A percentile compares a stretch with the other conserved stretches of the same genome.
Conservation (phyloP, 2,113 vertebrate species). For the Siphamia tubifer region DNA sequence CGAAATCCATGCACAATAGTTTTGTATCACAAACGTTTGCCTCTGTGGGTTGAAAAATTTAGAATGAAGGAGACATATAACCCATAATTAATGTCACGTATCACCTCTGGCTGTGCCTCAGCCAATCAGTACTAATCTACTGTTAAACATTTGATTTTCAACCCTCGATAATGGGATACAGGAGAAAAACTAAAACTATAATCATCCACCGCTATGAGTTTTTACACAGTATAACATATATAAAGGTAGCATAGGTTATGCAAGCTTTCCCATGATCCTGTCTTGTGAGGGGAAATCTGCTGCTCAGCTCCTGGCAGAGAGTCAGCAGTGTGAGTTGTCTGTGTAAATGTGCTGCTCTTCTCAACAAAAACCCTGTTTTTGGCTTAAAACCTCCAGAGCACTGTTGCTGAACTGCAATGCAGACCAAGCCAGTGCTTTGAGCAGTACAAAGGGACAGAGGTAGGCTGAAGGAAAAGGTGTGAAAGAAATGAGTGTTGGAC, state of each 20-base stretch:
- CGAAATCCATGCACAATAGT: no score
- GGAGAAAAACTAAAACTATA: no score
- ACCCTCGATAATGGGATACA: no score
- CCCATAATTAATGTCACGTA: no score
- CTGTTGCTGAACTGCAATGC: slow-evolving; percentile 67
- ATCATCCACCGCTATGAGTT: no score
- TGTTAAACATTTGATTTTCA: no score
- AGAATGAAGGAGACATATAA: no score
- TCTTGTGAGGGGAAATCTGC: not conserved
- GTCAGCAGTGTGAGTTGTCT: not conserved
- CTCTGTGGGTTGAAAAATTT: no score
- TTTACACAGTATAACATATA: not conserved
- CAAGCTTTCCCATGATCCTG: not conserved
- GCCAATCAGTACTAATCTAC: no score
- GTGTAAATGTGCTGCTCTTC: slow-evolving; percentile 14
- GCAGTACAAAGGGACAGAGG: not conserved
- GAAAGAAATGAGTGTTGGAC: slow-evolving; percentile 18
- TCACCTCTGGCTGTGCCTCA: no score
- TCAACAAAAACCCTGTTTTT: slow-evolving; percentile 24
- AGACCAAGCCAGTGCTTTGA: slow-evolving; percentile 31
- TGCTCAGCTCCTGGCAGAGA: slow-evolving; percentile 14
- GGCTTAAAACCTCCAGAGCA: slow-evolving; percentile 25
- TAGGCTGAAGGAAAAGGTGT: slow-evolving; percentile 26
- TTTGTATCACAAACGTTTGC: no score
- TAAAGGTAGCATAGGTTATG: not conserved